Evolutionary conservation across 1,140 invertebrate genomes (phyloP), one percentile per base, ranked within the genome.

Genomic region (Pseudomyrmex pallidus): DNA sequence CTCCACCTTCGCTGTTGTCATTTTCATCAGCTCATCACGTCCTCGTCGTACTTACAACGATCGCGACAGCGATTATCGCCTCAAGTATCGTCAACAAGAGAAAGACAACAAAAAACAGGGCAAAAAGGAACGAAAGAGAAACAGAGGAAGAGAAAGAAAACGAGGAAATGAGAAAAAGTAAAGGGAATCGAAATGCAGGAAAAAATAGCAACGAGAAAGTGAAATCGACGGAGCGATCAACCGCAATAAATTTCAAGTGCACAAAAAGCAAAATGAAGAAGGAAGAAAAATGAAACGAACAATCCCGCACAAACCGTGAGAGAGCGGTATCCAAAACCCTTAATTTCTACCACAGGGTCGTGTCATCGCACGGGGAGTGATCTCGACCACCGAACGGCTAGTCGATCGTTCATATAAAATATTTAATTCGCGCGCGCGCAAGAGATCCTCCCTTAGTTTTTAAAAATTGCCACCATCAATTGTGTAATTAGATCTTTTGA

Each of bases 341-440:
- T 80, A 80, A 35, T 80, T 80, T 80, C 76, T 80, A 66, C 76
- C 76, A 35, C 35, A 72, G 76, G 66, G 54, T 80, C 54, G 76
- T 80, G 66, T 72, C n/a, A 80, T 13, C 35, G 35, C 35, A 35
- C 76, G 76, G 66, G 54, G 66, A 80, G 76, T 80, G 76, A 80
- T 80, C 76, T 80, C 76, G 76, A 80, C 54, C 76, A 78, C 70
- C 66, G 66, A 72, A 13, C 22, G 76, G 76, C 76, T 59, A 70
- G 76, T 80, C 66, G 76, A 80, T 80, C 76, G 76, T 80, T 80
- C 44, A 66, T 66, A 80, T 25, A 35, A 35, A 72, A 72, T 70
- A 80, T 35, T 80, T 59, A 46, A 80, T 80, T 50, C 76, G 64
- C 57, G 46, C 54, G 74, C 50, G 64, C 10, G 62, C 54, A 35